Base-by-base conservation (phyloP, 2,888 invertebrate genomes). In the Dorcus parallelipipedus region DNA sequence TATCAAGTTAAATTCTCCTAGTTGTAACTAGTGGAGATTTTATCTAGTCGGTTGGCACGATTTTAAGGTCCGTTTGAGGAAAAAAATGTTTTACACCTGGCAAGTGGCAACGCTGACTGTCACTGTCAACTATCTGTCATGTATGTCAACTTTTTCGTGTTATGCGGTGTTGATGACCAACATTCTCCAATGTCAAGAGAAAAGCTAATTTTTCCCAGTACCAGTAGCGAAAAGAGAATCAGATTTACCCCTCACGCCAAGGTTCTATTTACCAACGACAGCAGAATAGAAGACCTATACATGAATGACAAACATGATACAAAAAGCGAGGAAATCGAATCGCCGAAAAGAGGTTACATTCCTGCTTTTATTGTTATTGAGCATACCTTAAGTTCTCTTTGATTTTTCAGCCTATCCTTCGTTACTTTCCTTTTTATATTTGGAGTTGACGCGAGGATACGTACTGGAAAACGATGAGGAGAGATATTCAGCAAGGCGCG, bases 401-500 rank as follows among this genome's bases (percentile, higher is more conserved):
- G 39, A 33, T 73, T 50, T 62, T 75, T 74, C 69, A 58, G 72
- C 70, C 60, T 65, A 60, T 56, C 73, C 76, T 1, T 78, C 85
- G 20, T 72, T 86, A 49, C 81, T 84, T 66, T 82, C 87, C 56
- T 96, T 95, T 79, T 79, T 96, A 57, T 86, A 87, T 70, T 87
- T 92, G 51, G 97, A 97, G 79, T 80, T 97, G 68, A 95, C 93
- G 5, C 83, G 97, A 69, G 95, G 95, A 10, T 99, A 98, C 80
- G 84, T 93, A 64, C 79, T 97, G 56, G 96, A 98, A 79, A 90
- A 97, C 76, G 97, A 98, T 72, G 95, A 97, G 76, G 95, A 93
- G 73, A 86, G 95, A 52, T 98, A 94, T 79, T 91, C 93, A 23
- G 96, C 96, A 2, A 86, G 97, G 64, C 83, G 98, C 59, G 93